Percentiles rank a stretch among this genome's conserved stretches.
Conservation (phyloP, 2,113 vertebrate genomes). For the Pelecanus crispus region DNA sequence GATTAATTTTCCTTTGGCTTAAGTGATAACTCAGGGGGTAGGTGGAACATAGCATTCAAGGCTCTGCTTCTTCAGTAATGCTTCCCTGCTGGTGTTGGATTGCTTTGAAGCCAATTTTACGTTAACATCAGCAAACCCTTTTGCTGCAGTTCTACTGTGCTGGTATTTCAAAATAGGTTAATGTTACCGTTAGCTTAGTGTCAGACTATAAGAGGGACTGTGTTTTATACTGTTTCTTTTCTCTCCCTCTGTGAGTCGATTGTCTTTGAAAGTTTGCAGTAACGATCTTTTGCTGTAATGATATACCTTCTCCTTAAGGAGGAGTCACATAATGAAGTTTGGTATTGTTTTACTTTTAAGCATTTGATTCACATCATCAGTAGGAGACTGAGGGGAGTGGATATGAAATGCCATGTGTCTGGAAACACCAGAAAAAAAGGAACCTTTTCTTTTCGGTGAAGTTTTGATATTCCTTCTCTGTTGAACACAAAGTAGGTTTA, state of each 20-base stretch:
- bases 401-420: neutral
- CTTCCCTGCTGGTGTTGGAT: neutral
- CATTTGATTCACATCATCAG: neutral
- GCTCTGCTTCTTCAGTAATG: neutral
- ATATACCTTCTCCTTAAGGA: neutral
- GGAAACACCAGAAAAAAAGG: neutral
- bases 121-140: neutral
- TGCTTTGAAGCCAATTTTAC: neutral
- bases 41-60: neutral
- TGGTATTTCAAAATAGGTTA: neutral
- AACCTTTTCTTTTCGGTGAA: neutral
- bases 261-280: neutral
- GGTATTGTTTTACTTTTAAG: neutral
- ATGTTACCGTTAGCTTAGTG: neutral
- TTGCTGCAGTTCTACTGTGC: neutral
- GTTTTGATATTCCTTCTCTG: neutral
- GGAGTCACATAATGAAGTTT: neutral
- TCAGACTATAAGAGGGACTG: neutral
- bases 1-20: neutral
- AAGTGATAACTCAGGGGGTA: neutral
- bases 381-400: neutral
- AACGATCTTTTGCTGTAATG: neutral
- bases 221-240: neutral
- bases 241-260: fast-evolving
- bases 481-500: neutral